Percentiles rank a stretch among this genome's conserved stretches.
phyloP scores from a whole-genome alignment of 2,113 vertebrate genomes.

The Engystomops pustulosus region DNA sequence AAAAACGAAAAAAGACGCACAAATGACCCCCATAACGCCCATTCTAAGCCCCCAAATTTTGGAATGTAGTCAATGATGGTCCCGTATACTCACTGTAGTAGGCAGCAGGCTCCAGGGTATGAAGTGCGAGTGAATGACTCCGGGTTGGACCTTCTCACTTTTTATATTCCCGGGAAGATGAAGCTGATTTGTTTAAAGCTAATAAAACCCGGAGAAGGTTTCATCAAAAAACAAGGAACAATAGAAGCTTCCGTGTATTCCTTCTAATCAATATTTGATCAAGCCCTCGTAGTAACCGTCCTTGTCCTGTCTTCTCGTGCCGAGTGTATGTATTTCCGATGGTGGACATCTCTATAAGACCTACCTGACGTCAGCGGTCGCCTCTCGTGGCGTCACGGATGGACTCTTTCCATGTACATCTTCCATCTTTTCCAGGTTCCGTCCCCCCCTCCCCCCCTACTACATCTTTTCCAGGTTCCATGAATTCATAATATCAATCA shows the following conservation, averaged over 20 bases:
- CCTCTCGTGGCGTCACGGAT: not conserved
- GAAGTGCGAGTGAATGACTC: not conserved
- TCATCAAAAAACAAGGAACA: constrained; percentile 37
- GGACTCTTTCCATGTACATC: not conserved
- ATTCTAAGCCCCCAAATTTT: too few relatives aligned
- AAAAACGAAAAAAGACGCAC: too few relatives aligned
- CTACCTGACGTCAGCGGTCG: not conserved
- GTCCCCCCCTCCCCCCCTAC: too few relatives aligned
- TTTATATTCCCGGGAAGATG: constrained; percentile 33
- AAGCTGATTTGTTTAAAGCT: constrained; percentile 39
- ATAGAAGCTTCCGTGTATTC: constrained; percentile 37
- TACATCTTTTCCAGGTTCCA: not conserved
- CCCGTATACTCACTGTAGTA: constrained; percentile 30
- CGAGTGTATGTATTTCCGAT: not conserved
- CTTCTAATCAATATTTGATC: constrained; percentile 54
- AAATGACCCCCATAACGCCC: too few relatives aligned
- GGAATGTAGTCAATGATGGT: not conserved
- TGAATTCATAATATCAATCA: not conserved
- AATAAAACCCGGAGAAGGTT: constrained; percentile 30
- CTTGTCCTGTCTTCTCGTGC: not conserved
- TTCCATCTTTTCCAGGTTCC: not conserved
- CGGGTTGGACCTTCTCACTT: not conserved
- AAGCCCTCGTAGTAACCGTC: not conserved
- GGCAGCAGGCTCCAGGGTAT: not conserved
- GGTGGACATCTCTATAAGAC: too few relatives aligned